These are phyloP conservation scores for Plutella xylostella DNA, from an alignment of 2,888 invertebrate genomes.

Conservation along the genomic window DNA sequence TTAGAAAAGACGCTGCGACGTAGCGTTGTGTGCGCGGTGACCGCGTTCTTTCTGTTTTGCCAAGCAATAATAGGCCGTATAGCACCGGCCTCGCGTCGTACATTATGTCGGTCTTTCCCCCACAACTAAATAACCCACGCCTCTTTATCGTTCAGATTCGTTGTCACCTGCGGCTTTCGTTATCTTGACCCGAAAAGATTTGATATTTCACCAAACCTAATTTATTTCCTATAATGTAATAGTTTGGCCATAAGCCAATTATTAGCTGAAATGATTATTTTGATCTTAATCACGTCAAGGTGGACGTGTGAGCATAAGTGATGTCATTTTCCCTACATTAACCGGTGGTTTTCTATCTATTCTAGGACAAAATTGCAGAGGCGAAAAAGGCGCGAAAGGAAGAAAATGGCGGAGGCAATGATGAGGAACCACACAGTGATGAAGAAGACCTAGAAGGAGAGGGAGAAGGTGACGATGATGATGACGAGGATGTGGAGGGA, in stretches of 20 bases:
- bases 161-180: slow-evolving; percentile 54
- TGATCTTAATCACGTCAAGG: slow-evolving; percentile 30
- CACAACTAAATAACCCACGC: slow-evolving; percentile 58
- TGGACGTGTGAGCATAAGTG: slow-evolving; percentile 10
- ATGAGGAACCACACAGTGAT: slow-evolving; percentile 71
- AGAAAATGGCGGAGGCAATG: slow-evolving; percentile 78
- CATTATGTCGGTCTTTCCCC: slow-evolving; percentile 39
- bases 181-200: slow-evolving; percentile 35
- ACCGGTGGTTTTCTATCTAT: slow-evolving; percentile 10
- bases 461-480: slow-evolving; percentile 71
- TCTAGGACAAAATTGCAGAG: slow-evolving; percentile 79
- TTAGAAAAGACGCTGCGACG: slow-evolving; percentile 5
- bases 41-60: slow-evolving; percentile 52
- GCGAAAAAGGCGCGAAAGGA: slow-evolving; percentile 85
- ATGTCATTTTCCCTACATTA: slow-evolving; percentile 9
- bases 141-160: slow-evolving; percentile 55
- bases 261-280: slow-evolving; percentile 28
- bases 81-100: slow-evolving; percentile 44
- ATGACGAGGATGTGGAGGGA: slow-evolving; percentile 73
- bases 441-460: slow-evolving; percentile 76
- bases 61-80: slow-evolving; percentile 47
- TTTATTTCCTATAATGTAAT: slow-evolving; percentile 10
- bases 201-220: slow-evolving; percentile 23
- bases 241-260: slow-evolving; percentile 45
- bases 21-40: slow-evolving; percentile 38